Conservation (phyloP, 1,140 invertebrate species). For the Platorchestia sp. region DNA sequence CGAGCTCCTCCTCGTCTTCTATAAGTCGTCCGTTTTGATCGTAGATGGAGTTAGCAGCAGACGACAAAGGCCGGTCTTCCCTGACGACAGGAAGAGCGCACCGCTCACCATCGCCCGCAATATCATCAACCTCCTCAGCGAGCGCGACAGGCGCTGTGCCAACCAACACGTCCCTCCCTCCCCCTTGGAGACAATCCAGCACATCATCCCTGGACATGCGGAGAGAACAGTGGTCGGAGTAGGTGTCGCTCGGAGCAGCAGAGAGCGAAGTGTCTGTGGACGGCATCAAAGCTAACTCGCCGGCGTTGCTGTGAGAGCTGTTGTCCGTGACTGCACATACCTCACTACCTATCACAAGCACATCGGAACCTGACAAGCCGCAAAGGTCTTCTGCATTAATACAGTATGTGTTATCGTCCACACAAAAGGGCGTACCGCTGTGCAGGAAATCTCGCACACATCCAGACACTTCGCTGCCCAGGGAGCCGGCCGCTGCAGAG, state of each 20-base stretch:
- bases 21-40: not conserved
- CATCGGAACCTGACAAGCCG: conserved; percentile 16
- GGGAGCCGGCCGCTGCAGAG: not conserved
- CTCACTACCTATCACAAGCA: conserved; percentile 27
- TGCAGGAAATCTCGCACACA: not conserved
- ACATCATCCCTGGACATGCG: not conserved
- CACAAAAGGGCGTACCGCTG: not conserved
- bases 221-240: not conserved
- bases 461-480: not conserved
- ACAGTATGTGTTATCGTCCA: not conserved
- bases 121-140: not conserved
- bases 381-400: conserved; percentile 11
- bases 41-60: conserved; percentile 11
- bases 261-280: conserved; percentile 3
- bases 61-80: not conserved
- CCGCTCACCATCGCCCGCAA: not conserved
- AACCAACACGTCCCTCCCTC: not conserved
- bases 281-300: not conserved
- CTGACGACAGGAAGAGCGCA: not conserved
- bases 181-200: not conserved
- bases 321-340: conserved; percentile 19
- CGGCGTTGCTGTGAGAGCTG: not conserved
- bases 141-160: not conserved
- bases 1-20: not conserved
- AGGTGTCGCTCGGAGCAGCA: not conserved